Conservation (phyloP, 1,140 invertebrate genomes). For the Zaprionus vittiger region DNA sequence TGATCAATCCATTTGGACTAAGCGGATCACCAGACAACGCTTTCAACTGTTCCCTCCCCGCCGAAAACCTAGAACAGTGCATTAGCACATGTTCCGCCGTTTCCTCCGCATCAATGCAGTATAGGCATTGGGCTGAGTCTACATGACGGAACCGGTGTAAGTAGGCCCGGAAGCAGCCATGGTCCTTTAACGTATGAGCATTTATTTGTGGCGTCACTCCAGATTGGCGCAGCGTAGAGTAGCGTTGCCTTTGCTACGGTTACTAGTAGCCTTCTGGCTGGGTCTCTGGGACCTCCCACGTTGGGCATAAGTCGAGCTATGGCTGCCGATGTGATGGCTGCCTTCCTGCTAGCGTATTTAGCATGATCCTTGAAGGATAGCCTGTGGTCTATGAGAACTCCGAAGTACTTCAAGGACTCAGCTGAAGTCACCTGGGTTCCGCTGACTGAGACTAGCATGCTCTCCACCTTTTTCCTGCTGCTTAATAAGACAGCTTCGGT, state of each 20-base stretch:
- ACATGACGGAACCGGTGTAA: background rate
- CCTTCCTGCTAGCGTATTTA: background rate
- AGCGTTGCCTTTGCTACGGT: background rate
- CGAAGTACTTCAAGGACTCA: background rate
- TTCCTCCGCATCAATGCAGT: background rate
- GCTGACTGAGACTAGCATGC: background rate
- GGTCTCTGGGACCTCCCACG: background rate
- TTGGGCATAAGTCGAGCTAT: background rate
- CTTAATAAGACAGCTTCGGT: background rate
- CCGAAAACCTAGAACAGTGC: background rate
- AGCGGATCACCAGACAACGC: background rate
- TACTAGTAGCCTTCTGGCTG: background rate
- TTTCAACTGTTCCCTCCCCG: background rate
- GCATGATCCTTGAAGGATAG: background rate
- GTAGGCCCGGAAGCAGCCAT: background rate
- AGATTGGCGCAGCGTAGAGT: background rate
- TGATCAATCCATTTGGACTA: background rate
- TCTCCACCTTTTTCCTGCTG: background rate
- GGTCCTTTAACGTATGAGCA: background rate
- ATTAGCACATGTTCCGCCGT: background rate
- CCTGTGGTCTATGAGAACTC: background rate
- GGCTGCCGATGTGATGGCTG: background rate
- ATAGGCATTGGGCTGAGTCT: background rate
- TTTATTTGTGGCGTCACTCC: background rate
- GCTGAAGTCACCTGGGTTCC: background rate